A percentile compares a stretch with the other conserved stretches of the same genome.
Conservation (phyloP, 92 coral and sea anemone genomes). For the Epizoanthus rinbou region DNA sequence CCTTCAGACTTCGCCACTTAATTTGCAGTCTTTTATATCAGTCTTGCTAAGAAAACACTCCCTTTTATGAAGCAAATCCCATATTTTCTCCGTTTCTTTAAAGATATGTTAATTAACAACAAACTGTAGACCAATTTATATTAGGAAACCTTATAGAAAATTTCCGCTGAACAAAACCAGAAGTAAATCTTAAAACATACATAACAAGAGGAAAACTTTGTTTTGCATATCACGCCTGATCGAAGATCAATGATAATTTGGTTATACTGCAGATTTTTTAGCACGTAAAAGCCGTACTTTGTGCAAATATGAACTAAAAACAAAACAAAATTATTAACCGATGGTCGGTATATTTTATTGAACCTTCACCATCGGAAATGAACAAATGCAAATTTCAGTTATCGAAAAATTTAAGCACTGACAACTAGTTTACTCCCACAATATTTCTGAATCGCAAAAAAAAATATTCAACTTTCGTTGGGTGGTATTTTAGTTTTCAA, state of each 20-base stretch:
- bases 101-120: slow-evolving; percentile 19
- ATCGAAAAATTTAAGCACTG: slow-evolving; percentile 8
- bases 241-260: slow-evolving; percentile 20
- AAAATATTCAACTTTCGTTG: not conserved
- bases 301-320: not conserved
- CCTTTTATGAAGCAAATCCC: slow-evolving; percentile 13
- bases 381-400: slow-evolving; percentile 38
- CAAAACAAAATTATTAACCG: slow-evolving; percentile 8
- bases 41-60: not conserved
- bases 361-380: slow-evolving; percentile 17
- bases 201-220: not conserved
- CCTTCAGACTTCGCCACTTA: not conserved
- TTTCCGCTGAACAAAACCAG: slow-evolving; percentile 7
- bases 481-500: not conserved
- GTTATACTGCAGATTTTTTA: not conserved
- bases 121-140: slow-evolving; percentile 3
- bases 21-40: slow-evolving; percentile 2
- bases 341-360: slow-evolving; percentile 31
- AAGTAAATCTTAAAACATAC: slow-evolving; percentile 27
- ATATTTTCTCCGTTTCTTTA: slow-evolving; percentile 2
- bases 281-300: slow-evolving; percentile 1
- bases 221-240: slow-evolving; percentile 3
- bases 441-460: not conserved
- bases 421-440: not conserved
- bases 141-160: slow-evolving; percentile 9